Conservation (phyloP, 2,113 vertebrate genomes). For the Excalfactoria chinensis region DNA sequence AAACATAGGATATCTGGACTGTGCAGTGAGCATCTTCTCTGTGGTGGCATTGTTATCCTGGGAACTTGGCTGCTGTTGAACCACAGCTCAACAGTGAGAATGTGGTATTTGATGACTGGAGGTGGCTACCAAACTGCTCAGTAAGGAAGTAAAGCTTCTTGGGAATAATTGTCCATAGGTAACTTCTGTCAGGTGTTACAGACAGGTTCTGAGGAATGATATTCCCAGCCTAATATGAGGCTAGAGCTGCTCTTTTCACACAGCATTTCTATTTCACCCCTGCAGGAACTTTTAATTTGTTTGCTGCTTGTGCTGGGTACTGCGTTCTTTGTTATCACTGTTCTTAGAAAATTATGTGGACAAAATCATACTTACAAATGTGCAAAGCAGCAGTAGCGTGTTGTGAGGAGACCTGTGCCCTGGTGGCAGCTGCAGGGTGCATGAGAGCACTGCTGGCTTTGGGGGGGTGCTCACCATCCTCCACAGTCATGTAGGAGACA, state of each 20-base stretch:
- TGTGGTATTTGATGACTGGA: accelerated
- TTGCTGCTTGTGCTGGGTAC: accelerated
- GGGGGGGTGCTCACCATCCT: too few relatives aligned
- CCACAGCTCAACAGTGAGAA: accelerated
- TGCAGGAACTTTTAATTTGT: background rate
- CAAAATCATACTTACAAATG: accelerated
- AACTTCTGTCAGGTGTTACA: background rate
- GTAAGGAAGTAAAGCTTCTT: background rate
- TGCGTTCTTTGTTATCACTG: background rate
- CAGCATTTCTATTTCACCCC: background rate
- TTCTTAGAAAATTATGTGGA: background rate
- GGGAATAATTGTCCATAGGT: too few relatives aligned
- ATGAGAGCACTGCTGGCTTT: background rate
- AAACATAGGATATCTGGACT: background rate
- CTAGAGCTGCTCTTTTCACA: background rate
- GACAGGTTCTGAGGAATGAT: background rate
- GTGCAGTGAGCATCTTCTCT: accelerated
- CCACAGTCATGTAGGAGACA: accelerated
- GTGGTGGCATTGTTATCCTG: background rate
- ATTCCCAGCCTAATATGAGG: background rate
- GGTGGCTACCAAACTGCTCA: background rate
- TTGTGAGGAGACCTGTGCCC: background rate
- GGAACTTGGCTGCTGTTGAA: accelerated
- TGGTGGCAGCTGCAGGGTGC: background rate
- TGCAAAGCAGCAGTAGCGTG: accelerated